phyloP scores from a whole-genome alignment of 2,888 invertebrate species.

The Plebejus argus region DNA sequence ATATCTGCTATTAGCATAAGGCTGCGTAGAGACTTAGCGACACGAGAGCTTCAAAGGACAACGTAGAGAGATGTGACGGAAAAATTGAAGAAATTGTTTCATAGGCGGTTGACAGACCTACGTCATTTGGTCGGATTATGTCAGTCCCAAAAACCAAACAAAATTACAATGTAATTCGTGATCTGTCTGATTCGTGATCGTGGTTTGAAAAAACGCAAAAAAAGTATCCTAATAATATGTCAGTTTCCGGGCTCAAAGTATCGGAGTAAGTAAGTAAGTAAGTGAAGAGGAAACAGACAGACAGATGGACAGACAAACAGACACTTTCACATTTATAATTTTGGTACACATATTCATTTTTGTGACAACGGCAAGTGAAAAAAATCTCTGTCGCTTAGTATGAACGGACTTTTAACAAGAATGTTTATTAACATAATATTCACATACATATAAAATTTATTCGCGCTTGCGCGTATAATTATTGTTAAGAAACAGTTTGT shows the following conservation, averaged over 20 bases:
- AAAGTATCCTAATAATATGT: no score
- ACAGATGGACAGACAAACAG: no score
- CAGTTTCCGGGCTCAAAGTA: no score
- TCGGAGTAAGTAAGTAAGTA: no score
- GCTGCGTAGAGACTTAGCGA: not conserved
- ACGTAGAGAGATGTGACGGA: not conserved
- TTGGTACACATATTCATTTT: not conserved
- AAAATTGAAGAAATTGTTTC: not conserved
- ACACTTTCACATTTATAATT: not conserved
- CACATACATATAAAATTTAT: constrained; percentile 15
- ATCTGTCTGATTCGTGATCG: no score
- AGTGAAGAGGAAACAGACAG: no score
- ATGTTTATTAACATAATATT: constrained; percentile 17
- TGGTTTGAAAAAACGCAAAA: no score
- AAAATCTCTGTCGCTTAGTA: not conserved
- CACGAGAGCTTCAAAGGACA: not conserved
- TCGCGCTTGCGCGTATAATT: not conserved
- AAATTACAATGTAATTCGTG: no score
- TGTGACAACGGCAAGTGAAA: not conserved
- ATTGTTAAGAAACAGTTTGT: not conserved
- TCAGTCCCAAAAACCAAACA: no score
- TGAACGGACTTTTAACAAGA: not conserved
- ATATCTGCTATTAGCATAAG: constrained; percentile 14
- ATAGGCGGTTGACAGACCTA: no score
- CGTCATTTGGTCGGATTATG: no score